Evolutionary conservation across 2,888 invertebrate species (phyloP), one percentile per base, ranked within the genome.

Genomic region (Girardia tigrina): DNA sequence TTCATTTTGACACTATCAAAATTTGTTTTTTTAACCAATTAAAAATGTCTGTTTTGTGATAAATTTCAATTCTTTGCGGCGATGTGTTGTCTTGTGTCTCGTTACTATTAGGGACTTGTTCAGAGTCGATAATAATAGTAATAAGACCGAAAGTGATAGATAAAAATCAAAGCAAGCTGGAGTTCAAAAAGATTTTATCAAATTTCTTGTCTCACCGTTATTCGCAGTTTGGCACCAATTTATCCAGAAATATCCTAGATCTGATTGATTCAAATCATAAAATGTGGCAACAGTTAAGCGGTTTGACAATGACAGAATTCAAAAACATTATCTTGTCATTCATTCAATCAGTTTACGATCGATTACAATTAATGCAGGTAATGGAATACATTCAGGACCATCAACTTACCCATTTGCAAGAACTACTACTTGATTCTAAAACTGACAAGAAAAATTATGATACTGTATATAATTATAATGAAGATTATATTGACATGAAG

Each of bases 111-210:
- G n/a, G n/a, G n/a, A n/a, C n/a, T n/a, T n/a, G n/a, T n/a, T n/a
- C n/a, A n/a, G n/a, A n/a, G n/a, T n/a, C n/a, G n/a, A n/a, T n/a
- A n/a, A n/a, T n/a, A n/a, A n/a, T n/a, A n/a, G n/a, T n/a, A n/a
- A n/a, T n/a, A n/a, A n/a, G n/a, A n/a, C n/a, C n/a, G n/a, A n/a
- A n/a, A n/a, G n/a, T n/a, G n/a, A n/a, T n/a, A n/a, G n/a, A n/a
- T n/a, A n/a, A n/a, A n/a, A n/a, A n/a, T n/a, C n/a, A n/a, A n/a
- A n/a, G n/a, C n/a, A n/a, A n/a, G n/a, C n/a, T n/a, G n/a, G n/a
- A n/a, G n/a, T n/a, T n/a, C n/a, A n/a, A n/a, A n/a, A n/a, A 72
- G 73, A 72, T 72, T 72, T 72, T 26, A 72, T 72, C 23, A 28
- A 36, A 28, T 72, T 42, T 36, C 73, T 72, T 28, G 73, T 72